Evolutionary conservation across 2,113 vertebrate genomes (phyloP).

Genomic region (Paraplagusia blochii): DNA sequence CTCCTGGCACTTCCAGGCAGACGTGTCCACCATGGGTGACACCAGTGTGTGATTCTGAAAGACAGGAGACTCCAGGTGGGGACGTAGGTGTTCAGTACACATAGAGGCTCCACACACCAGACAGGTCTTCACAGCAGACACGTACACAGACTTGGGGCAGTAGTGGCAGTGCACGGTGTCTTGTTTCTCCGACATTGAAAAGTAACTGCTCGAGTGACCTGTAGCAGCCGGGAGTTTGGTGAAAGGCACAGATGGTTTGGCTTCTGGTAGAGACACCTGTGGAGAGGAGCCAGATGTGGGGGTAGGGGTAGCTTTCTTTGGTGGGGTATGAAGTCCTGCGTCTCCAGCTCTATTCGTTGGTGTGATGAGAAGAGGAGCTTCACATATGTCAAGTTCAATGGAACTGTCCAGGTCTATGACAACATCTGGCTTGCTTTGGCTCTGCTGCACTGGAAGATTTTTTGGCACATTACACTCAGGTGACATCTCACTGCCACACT

Average conservation of each 20-base stretch:
- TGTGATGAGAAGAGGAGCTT: conserved; percentile 28
- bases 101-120: conserved; percentile 80
- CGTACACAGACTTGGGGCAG: conserved; percentile 58
- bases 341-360: conserved; percentile 24
- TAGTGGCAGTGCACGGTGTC: conserved; percentile 69
- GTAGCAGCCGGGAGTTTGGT: conserved; percentile 15
- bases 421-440: background rate
- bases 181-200: conserved; percentile 1
- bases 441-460: conserved; percentile 12
- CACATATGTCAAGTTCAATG: conserved; percentile 57
- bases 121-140: conserved; percentile 77
- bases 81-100: conserved; percentile 74
- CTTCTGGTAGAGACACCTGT: conserved; percentile 2
- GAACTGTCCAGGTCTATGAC: conserved; percentile 36
- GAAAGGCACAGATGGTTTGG: background rate
- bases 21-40: conserved; percentile 69
- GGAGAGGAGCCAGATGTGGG: conserved; percentile 4
- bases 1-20: conserved; percentile 74
- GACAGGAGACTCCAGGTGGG: conserved; percentile 73
- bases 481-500: conserved; percentile 7
- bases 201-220: conserved; percentile 14
- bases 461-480: background rate
- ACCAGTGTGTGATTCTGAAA: conserved; percentile 78
- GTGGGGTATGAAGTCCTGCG: conserved; percentile 6
- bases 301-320: conserved; percentile 23